Base-by-base conservation (phyloP, 2,888 invertebrate species). In the Eledone cirrhosa region DNA sequence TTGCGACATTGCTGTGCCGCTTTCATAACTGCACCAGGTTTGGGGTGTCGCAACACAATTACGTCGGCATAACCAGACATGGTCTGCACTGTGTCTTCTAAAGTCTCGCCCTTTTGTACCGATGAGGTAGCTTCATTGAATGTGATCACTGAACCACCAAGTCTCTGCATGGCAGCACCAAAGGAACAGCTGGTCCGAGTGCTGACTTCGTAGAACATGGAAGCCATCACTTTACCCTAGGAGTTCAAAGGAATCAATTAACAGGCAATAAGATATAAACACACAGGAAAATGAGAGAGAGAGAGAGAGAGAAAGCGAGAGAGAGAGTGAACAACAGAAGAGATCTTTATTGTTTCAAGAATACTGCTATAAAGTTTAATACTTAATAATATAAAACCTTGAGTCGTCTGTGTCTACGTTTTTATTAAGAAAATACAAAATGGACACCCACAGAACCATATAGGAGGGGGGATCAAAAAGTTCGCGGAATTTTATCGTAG, bases 131-230 rank as follows among this genome's bases (percentile, higher is more conserved):
- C 93, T 84, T 95, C 95, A 88, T 98, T 96, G 91, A 98, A 95
- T 88, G 95, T 94, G 85, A 98, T 94, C 0, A 99, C 97, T 33
- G 94, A 93, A 0, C 99, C 99, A 13, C 99, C 99, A 8, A 99
- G 93, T 82, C 98, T 93, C 90, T 96, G 95, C 97, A 99, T 98
- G 0, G 99, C 99, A 0, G 97, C 96, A 0, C 96, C 93, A 92
- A 99, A 99, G 89, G 98, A 99, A 90, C 96, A 96, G 86, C 95
- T 95, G 0, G 99, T 99, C 81, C 99, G 93, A 0, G 99, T 99
- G 89, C 98, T 98, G 0, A 95, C 97, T 93, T 99, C 99, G 91
- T 97, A 99, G 91, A 99, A 99, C 89, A 99, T 94, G 0, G 96
- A 96, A 4, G 97, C 95, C 96, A 99, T 95, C 4, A 98, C 93